phyloP scores from a whole-genome alignment of 2,113 vertebrate species.

The Caloenas nicobarica region DNA sequence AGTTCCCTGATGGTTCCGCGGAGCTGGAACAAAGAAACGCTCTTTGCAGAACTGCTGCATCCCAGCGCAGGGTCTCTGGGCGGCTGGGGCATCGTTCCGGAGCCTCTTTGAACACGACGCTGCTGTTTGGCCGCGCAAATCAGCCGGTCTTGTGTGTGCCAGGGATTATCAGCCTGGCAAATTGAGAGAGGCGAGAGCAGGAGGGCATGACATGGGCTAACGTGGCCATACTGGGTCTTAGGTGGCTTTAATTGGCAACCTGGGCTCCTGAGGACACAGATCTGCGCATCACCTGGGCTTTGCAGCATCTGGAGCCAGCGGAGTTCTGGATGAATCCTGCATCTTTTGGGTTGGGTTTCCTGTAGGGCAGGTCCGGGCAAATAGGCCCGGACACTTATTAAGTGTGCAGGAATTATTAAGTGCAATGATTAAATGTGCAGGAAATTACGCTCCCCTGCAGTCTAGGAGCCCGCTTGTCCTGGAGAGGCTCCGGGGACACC shows the following conservation, averaged over 20 bases:
- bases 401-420: no score
- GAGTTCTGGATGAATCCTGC: not conserved
- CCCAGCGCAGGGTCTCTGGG: not conserved
- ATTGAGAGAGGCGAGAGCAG: not conserved
- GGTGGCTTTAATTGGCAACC: not conserved
- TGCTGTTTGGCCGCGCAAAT: not conserved
- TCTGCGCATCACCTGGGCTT: rapidly evolving
- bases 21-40: not conserved
- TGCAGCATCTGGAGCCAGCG: not conserved
- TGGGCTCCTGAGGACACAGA: not conserved
- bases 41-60: not conserved
- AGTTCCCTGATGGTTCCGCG: not conserved
- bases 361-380: not conserved
- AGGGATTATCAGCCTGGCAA: rapidly evolving
- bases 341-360: not conserved
- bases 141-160: not conserved
- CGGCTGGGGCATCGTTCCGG: not conserved
- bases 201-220: not conserved
- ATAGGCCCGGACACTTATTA: no score
- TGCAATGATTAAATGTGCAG: no score
- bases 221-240: not conserved
- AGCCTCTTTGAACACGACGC: not conserved
- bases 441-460: no score
- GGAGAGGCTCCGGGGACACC: not conserved
- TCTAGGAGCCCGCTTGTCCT: no score